Base-by-base conservation (phyloP, 2,113 vertebrate genomes). In the Pangasianodon hypophthalmus region DNA sequence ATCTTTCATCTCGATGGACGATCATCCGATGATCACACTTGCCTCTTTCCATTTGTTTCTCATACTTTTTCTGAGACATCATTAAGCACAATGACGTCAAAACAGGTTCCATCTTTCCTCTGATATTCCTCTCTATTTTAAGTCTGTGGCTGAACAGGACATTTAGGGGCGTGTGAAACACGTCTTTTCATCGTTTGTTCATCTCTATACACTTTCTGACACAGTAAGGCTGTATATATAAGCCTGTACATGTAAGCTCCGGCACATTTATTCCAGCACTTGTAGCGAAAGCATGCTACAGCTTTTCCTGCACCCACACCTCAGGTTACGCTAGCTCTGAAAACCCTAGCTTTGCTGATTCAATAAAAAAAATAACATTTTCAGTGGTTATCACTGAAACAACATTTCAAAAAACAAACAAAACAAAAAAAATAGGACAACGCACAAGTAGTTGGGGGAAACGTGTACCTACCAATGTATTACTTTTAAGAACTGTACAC, bases 51-150 rank as follows among this genome's bases (percentile, higher is more conserved):
- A 24, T 60, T 88, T 37, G 37, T 85, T 88, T 60, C 52, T 54
- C 48, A 41, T 54, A 41, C 60, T 71, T 89, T 80, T 89, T 54
- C 54, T 56, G 84, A 92, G 90, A 90, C 91, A 91, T 93, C 93
- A 91, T 93, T 92, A 92, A 73, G 48, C 58, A 48, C 80, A 56
- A 64, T 91, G 91, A 93, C 87, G 90, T 91, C 92, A 91, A 90
- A 88, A 88, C 89, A 9, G 29, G 50, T 71, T 64, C 46, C 37
- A 26, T 79, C 84, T 85, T 85, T 87, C 48, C 64, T 85, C 80
- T 84, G 80, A 46, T 89, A 73, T 90, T 29, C 21, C 54, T 41
- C 84, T 73, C 80, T 92, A 92, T 91, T 91, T 92, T 88, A 91
- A 92, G 91, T 85, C 79, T 86, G 32, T 32, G 58, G 60, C 85